A percentile compares a stretch with the other conserved stretches of the same genome.
phyloP scores from a whole-genome alignment of 2,797 vertebrate species.

The Coendou prehensilis region DNA sequence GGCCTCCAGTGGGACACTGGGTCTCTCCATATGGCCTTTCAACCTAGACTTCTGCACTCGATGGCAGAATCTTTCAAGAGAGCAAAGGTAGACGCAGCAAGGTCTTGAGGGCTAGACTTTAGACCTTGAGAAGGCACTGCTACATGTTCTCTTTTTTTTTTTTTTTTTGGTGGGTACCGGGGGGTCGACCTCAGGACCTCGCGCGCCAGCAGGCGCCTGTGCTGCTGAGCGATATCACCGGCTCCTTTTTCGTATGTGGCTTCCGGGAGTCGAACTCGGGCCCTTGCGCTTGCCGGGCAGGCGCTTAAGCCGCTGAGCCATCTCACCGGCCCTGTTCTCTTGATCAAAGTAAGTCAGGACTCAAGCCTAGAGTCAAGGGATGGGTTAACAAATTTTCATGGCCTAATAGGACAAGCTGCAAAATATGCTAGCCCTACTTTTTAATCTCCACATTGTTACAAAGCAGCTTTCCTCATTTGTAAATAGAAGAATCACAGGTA shows the following conservation, averaged over 20 bases:
- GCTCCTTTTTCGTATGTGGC: too few relatives aligned
- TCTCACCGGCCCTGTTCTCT: too few relatives aligned
- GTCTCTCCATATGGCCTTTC: background rate
- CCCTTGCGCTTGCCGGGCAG: too few relatives aligned
- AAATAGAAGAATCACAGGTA: background rate
- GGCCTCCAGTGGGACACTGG: background rate
- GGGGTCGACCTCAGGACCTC: too few relatives aligned
- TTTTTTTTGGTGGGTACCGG: too few relatives aligned
- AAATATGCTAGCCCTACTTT: background rate
- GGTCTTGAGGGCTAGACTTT: background rate
- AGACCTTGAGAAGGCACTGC: background rate
- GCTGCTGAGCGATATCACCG: too few relatives aligned
- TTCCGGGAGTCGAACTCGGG: too few relatives aligned
- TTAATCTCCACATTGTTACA: background rate
- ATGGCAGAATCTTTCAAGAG: background rate
- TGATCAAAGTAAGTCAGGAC: background rate
- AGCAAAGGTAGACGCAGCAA: background rate
- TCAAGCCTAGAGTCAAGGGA: background rate
- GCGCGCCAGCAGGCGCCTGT: too few relatives aligned
- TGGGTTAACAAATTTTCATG: background rate
- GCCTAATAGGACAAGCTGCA: background rate
- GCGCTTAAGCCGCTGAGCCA: too few relatives aligned
- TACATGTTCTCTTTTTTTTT: background rate
- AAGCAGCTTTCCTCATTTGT: background rate
- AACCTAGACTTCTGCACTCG: background rate